A percentile compares a stretch with the other conserved stretches of the same genome.
These are phyloP conservation scores for Empis stercorea DNA, from an alignment of 2,888 invertebrate genomes.

Conservation along the genomic window DNA sequence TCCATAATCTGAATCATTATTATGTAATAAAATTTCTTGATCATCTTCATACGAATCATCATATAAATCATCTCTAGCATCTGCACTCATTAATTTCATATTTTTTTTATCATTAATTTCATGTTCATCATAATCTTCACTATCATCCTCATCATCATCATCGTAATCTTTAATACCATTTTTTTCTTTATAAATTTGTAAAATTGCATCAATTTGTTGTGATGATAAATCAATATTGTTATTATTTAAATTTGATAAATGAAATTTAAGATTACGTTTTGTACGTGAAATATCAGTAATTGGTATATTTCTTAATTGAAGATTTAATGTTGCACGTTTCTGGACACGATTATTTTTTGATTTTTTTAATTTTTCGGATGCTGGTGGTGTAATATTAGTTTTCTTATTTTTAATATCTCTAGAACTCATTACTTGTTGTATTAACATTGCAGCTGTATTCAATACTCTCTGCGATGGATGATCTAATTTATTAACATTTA, in stretches of 20 bases:
- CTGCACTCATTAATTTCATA: too few relatives aligned
- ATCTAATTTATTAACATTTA: conserved; percentile 8
- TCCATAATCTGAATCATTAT: conserved; percentile 1
- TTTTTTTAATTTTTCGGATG: neutral
- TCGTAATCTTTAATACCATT: neutral
- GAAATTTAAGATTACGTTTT: conserved; percentile 2
- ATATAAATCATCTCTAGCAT: neutral
- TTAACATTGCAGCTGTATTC: conserved; percentile 11
- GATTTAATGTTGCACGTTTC: neutral
- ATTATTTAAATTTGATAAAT: neutral
- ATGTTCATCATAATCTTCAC: neutral
- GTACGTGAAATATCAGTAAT: neutral
- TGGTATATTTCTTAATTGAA: conserved; percentile 2
- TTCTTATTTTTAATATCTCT: neutral
- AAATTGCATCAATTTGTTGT: neutral
- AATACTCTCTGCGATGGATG: conserved; percentile 12
- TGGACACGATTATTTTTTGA: neutral
- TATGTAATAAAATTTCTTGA: neutral
- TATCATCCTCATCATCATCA: neutral
- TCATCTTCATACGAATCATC: conserved; percentile 2
- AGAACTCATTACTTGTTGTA: conserved; percentile 5
- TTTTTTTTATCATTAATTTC: neutral
- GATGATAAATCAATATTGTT: neutral
- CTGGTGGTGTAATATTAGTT: too few relatives aligned
- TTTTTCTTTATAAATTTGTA: neutral